Base-by-base conservation (phyloP, 2,888 invertebrate genomes). In the Tetragonisca angustula region DNA sequence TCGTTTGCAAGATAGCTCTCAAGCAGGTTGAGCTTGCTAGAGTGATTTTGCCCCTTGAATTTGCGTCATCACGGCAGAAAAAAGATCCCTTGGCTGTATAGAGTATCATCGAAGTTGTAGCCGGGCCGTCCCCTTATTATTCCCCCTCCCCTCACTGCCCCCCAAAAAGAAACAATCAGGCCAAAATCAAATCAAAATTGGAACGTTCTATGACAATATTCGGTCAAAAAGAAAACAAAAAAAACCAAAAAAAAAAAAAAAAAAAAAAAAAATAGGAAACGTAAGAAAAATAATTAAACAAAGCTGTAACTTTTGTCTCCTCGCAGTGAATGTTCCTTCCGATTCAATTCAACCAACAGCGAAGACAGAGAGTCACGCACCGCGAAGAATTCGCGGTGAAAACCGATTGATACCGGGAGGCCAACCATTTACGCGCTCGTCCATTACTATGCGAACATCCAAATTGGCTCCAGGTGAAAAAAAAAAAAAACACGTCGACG, bases 121-220 rank as follows among this genome's bases (percentile, higher is more conserved):
- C 43, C 43, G 43, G 43, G 9, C 43, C 0, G 11, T 11, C 43
- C 43, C 43, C 9, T 9, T 2, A 43, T 43, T 43, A 43, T 9
- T 1, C 9, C 9, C 36, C 9, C 6, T 9, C 9, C 36, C 5
- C 9, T 36, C 36, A n/a, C n/a, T 13, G 56, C 13, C 27, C 27
- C 27, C 27, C 27, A 27, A 27, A 27, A 27, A 27, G 27, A 27
- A 27, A 71, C 67, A 91, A 90, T 90, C 89, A 81, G 81, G 67
- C 88, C 90, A 91, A 89, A 88, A 89, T 91, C 88, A 89, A 88
- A 87, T 36, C 43, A 87, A 88, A 87, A 85, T 17, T 84, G n/a
- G n/a, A n/a, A n/a, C n/a, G 90, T 93, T 93, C 89, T 93, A 92
- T 91, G 93, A 93, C 93, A 93, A 93, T 93, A 93, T 92, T 91